phyloP scores from a whole-genome alignment of 2,797 vertebrate species.

The Phrynocephalus guinanensis region DNA sequence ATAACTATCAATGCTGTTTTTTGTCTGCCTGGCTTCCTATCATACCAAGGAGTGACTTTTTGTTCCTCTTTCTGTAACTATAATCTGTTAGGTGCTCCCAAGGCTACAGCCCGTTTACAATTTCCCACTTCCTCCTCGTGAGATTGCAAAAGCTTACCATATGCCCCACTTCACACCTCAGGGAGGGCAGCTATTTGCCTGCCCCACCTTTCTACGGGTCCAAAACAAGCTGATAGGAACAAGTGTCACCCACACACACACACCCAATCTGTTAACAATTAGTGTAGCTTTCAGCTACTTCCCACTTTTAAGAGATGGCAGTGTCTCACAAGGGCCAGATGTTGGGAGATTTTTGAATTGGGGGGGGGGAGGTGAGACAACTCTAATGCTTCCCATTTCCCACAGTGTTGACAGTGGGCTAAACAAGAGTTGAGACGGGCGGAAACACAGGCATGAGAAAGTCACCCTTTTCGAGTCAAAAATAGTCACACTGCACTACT shows the following conservation, averaged over 20 bases:
- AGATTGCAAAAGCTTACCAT: not conserved
- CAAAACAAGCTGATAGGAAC: accelerated
- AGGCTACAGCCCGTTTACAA: slow-evolving; percentile 19
- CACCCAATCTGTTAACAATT: slow-evolving; percentile 10
- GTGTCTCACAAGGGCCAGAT: not conserved
- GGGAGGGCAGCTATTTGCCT: not conserved
- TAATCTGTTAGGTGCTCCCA: slow-evolving; percentile 10
- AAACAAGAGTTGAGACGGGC: slow-evolving; percentile 28
- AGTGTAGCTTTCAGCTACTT: slow-evolving; percentile 25
- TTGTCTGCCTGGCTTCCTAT: not conserved
- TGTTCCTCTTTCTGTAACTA: slow-evolving; percentile 13
- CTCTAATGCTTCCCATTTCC: not conserved
- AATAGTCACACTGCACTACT: slow-evolving; percentile 28
- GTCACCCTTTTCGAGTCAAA: slow-evolving; percentile 32
- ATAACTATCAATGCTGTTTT: not conserved
- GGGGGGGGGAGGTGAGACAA: not conserved
- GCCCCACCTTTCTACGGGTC: not conserved
- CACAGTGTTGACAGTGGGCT: slow-evolving; percentile 17
- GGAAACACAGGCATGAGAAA: slow-evolving; percentile 44
- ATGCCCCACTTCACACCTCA: slow-evolving; percentile 6
- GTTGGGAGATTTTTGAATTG: accelerated
- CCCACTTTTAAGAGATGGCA: not conserved
- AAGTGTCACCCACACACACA: no score
- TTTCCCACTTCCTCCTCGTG: accelerated
- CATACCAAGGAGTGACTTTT: not conserved